A percentile compares a stretch with the other conserved stretches of the same genome.
phyloP scores from a whole-genome alignment of 2,888 invertebrate species.

The Adineta ricciae region DNA sequence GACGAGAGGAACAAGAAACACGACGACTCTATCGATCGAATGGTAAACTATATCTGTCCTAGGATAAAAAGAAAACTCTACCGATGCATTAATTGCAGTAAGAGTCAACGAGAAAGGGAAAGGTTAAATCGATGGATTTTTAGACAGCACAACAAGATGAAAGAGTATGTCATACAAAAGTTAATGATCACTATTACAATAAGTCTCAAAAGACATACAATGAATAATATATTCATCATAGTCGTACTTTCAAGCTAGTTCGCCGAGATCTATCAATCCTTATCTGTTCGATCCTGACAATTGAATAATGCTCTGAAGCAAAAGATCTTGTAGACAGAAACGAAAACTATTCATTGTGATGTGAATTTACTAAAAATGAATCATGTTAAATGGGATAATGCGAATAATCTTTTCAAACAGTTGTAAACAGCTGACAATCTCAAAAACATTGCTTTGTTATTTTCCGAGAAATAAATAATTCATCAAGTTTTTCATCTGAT shows the following conservation, averaged over 20 bases:
- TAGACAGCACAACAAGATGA: background rate
- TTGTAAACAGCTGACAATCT: no score
- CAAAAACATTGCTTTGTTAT: no score
- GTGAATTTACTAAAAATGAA: no score
- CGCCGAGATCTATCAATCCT: background rate
- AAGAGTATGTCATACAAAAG: background rate
- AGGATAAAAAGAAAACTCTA: background rate
- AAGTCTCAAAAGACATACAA: conserved; percentile 9
- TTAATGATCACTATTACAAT: background rate
- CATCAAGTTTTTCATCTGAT: no score
- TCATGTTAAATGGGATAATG: no score
- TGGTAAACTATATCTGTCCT: background rate
- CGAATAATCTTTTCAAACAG: no score
- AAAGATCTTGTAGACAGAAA: no score
- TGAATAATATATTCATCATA: background rate
- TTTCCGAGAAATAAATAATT: no score
- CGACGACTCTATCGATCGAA: background rate
- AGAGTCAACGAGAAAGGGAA: background rate
- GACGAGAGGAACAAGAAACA: background rate
- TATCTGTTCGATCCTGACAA: no score
- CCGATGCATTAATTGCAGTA: background rate
- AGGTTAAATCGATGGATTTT: background rate
- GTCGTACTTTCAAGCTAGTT: background rate
- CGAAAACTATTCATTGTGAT: no score
- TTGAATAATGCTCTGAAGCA: no score